Evolutionary conservation across 2,797 vertebrate genomes (phyloP), one percentile per base, ranked within the genome.

Genomic region (Cryptoprocta ferox): DNA sequence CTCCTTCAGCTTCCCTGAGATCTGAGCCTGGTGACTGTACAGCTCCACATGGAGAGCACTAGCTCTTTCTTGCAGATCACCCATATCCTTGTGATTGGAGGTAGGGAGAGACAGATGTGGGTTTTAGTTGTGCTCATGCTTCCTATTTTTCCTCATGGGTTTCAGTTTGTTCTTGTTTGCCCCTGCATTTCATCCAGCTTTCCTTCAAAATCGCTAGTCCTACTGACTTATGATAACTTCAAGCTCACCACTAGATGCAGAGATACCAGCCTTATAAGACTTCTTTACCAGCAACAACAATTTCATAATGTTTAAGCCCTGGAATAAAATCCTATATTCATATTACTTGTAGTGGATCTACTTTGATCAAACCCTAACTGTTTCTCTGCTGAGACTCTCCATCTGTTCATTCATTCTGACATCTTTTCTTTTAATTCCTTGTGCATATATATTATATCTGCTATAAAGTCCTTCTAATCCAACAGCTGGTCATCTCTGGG

Each of bases 401-500:
- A 75, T 48, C 30, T 19, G 15, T 32, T 82, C 45, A 37, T 2
- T 59, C 48, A 48, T n/a, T 37, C 37, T 66, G 59, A 75, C 32
- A 32, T 28, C 19, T 82, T 95, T 39, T 86, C 37, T 53, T 56
- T 30, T 42, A 82, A 75, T 81, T 87, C 10, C 14, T 75, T 82
- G 66, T 75, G 45, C 18, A 9, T 32, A 68, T 48, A 45, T 92
- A 28, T 59, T 28, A 68, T 28, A 79, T 65, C 14, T 48, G 18
- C 68, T 66, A 81, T 75, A 37, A 95, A 68, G 12, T 92, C 50
- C 71, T 89, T 92, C 53, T 91, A 88, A 81, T 75, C 78, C 39
- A 65, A n/a, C 1, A 15, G 45, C 89, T 82, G 32, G 24, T 75
- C 18, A 59, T 90, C 48, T 68, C 37, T 90, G 18, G 79, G 10